Conservation (phyloP, 2,113 vertebrate genomes). For the Apus apus region DNA sequence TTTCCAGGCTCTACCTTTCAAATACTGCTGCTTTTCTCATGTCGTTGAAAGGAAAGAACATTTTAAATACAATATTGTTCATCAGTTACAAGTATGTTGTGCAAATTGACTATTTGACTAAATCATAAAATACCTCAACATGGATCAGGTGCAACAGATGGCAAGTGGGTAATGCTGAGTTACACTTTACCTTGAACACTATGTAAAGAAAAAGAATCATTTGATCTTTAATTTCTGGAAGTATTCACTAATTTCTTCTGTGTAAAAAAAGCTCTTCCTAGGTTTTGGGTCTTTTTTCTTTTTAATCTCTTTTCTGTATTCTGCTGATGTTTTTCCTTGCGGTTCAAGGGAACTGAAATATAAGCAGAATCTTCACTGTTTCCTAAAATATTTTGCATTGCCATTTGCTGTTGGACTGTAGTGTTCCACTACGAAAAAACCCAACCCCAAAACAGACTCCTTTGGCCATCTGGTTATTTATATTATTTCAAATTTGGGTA, state of each 20-base stretch:
- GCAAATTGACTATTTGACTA: background rate
- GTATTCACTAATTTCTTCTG: background rate
- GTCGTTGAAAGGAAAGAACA: background rate
- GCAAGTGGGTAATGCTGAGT: background rate
- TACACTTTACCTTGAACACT: background rate
- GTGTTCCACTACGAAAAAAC: background rate
- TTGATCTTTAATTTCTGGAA: background rate
- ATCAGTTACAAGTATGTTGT: background rate
- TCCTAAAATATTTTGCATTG: background rate
- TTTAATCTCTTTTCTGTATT: background rate
- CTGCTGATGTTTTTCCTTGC: background rate
- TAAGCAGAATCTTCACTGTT: background rate
- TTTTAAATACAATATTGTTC: background rate
- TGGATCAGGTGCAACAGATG: background rate
- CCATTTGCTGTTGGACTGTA: background rate
- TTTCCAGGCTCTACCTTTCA: background rate
- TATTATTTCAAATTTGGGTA: background rate
- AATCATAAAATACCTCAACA: background rate
- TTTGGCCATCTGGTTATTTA: background rate
- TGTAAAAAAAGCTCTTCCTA: background rate
- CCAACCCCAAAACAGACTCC: background rate
- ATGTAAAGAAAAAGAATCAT: background rate
- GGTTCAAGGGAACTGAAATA: background rate
- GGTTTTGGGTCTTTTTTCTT: background rate
- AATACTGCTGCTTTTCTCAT: background rate